Conservation (phyloP, 2,797 vertebrate species). For the Jordanella pulchra region DNA sequence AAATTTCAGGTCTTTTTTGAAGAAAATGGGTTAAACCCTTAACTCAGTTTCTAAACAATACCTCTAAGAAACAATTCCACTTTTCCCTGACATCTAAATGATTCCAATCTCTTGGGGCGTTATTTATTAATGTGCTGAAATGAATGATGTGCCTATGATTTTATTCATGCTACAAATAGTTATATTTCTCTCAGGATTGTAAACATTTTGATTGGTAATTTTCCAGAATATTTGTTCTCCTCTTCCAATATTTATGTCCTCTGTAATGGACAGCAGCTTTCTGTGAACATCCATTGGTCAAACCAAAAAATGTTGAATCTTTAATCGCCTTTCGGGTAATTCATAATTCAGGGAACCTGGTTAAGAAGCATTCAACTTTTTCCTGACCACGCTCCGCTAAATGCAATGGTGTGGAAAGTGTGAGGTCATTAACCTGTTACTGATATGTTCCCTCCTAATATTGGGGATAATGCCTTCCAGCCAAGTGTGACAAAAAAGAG, state of each 20-base stretch:
- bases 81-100: conserved; percentile 1
- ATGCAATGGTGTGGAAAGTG: conserved; percentile 81
- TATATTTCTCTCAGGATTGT: conserved; percentile 53
- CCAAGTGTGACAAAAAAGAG: conserved; percentile 71
- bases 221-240: conserved; percentile 68
- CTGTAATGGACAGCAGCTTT: conserved; percentile 66
- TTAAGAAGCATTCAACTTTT: conserved; percentile 72
- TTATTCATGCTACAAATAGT: conserved; percentile 33
- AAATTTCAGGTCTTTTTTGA: conserved; percentile 5
- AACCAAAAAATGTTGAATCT: conserved; percentile 71
- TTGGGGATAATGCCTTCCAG: conserved; percentile 70
- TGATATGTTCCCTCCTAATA: conserved; percentile 73
- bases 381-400: conserved; percentile 71
- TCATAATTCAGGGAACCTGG: conserved; percentile 81
- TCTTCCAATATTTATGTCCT: conserved; percentile 78
- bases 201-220: conserved; percentile 73
- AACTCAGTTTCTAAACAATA: background rate
- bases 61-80: conserved; percentile 3
- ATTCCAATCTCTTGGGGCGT: conserved; percentile 15
- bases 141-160: conserved; percentile 37
- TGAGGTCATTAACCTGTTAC: conserved; percentile 81
- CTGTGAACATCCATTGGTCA: conserved; percentile 55
- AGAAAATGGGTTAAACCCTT: background rate
- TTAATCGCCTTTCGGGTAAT: conserved; percentile 78
- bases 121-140: conserved; percentile 43